phyloP scores from a whole-genome alignment of 2,113 vertebrate species.

The Toxotes jaculatrix region DNA sequence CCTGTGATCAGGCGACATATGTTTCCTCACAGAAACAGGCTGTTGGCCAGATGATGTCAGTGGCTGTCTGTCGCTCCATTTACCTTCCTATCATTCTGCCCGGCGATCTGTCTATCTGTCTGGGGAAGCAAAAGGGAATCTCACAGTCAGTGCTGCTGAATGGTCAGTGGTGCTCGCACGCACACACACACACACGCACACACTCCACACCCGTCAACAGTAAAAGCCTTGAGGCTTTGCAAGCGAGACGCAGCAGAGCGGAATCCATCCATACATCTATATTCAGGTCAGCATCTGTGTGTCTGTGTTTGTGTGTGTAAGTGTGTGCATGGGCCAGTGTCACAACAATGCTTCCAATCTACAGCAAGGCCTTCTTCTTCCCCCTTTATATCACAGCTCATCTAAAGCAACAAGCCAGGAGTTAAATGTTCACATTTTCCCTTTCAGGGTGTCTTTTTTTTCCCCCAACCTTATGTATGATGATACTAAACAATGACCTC shows the following conservation, averaged over 20 bases:
- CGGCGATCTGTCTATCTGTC: constrained; percentile 16
- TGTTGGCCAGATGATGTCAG: constrained; percentile 71
- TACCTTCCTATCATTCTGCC: constrained; percentile 40
- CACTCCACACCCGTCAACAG: constrained; percentile 34
- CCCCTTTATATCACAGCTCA: background rate
- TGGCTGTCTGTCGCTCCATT: constrained; percentile 47
- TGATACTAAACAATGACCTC: background rate
- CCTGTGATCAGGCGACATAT: constrained; percentile 59
- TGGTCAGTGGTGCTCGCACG: background rate
- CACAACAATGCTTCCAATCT: constrained; percentile 33
- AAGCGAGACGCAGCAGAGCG: constrained; percentile 58
- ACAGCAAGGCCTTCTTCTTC: constrained; percentile 9
- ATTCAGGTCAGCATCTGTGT: constrained; percentile 72
- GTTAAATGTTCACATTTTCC: background rate
- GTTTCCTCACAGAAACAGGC: constrained; percentile 49
- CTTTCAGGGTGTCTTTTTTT: background rate
- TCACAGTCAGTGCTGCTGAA: constrained; percentile 14
- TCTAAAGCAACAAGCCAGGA: constrained; percentile 27
- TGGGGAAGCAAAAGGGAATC: constrained; percentile 8
- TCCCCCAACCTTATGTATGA: background rate
- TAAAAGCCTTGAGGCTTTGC: constrained; percentile 54
- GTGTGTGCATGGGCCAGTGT: background rate
- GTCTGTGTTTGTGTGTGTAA: constrained; percentile 35
- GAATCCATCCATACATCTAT: constrained; percentile 64
- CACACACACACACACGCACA: constrained; percentile 21